Evolutionary conservation across 2,888 invertebrate genomes (phyloP), one percentile per base, ranked within the genome.

Genomic region (Plutella xylostella): DNA sequence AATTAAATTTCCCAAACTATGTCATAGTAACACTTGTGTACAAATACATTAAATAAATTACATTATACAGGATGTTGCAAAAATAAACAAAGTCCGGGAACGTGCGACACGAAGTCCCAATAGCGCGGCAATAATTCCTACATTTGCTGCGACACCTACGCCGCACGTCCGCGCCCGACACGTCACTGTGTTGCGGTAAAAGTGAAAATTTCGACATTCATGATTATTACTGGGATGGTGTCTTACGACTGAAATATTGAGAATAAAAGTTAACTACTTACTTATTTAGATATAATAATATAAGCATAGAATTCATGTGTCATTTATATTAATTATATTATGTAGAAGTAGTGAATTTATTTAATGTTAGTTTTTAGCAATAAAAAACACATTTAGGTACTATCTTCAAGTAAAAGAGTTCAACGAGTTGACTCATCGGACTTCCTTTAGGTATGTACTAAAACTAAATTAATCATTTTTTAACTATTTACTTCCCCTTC

Each of bases 91-190:
- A 52, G 54, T 57, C 59, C 55, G 53, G 56, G 58, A 57, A 53
- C 61, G 58, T 56, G 64, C 67, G 64, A 80, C 80, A 80, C 76
- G 73, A 69, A 58, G 64, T 55, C 61, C 72, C 74, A 69, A 77
- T 73, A 73, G 68, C 57, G 68, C 56, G 60, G 73, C 68, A 64
- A 78, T 79, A 79, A 77, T 68, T 78, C 71, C 69, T 72, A 64
- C 68, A 61, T 65, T 70, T 67, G 68, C 71, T 72, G 73, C 65
- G 60, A 75, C 79, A 74, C 82, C 79, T 80, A 80, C 82, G 72
- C 42, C 17, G 14, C 30, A 31, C 17, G 30, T 33, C 14, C 12
- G 11, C 11, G 42, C 21, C 20, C 31, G 20, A 12, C 31, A 15
- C 11, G 14, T 5, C n/a, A 6, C 11, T 4, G 18, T n/a, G 15